These are phyloP conservation scores for Bambusicola thoracicus DNA, from an alignment of 2,113 vertebrate species.

Conservation along the genomic window DNA sequence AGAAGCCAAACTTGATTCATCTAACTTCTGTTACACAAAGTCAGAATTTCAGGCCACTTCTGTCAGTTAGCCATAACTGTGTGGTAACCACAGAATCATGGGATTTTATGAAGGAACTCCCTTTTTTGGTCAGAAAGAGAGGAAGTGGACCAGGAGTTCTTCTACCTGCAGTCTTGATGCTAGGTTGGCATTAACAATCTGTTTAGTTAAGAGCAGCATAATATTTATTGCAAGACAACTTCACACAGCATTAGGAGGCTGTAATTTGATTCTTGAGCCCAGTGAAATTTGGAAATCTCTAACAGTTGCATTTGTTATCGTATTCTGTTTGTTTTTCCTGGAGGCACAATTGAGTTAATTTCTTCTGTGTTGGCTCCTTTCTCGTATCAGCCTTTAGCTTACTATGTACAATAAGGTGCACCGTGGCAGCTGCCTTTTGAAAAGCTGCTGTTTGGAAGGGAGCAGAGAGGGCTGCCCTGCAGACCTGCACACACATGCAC, in stretches of 20 bases:
- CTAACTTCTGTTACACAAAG: neutral
- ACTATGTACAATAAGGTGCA: neutral
- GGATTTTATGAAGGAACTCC: neutral
- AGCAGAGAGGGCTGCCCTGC: neutral
- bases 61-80: neutral
- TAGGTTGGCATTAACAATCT: neutral
- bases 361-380: neutral
- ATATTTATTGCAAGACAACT: neutral
- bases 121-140: neutral
- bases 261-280: neutral
- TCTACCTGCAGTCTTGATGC: neutral
- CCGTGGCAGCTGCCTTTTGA: neutral
- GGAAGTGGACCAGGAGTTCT: neutral
- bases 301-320: neutral
- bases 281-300: neutral
- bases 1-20: neutral
- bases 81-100: neutral
- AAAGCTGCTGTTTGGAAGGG: conserved; percentile 17
- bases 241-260: neutral
- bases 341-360: neutral
- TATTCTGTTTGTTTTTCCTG: neutral
- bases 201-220: neutral
- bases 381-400: neutral
- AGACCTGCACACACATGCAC: neutral
- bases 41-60: neutral